Evolutionary conservation across 2,888 invertebrate species (phyloP).

Genomic region (Hirtodrosophila alboralis): DNA sequence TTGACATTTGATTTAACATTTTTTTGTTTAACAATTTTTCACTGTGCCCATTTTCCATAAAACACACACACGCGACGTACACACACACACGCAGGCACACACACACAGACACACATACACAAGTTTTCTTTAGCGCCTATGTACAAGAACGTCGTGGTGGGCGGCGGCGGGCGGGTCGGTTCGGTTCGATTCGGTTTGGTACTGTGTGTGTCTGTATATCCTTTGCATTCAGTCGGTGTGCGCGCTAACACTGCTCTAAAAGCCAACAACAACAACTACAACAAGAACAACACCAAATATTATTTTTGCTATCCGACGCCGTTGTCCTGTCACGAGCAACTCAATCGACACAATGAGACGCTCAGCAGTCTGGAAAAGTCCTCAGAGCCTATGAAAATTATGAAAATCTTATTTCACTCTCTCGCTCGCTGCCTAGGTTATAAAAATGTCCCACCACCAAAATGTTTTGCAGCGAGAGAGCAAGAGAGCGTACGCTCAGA

Average conservation of each 20-base stretch:
- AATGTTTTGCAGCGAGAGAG: constrained; percentile 41
- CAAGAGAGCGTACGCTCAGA: constrained; percentile 9
- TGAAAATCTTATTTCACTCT: constrained; percentile 46
- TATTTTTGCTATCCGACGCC: constrained; percentile 53
- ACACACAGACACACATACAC: constrained; percentile 13
- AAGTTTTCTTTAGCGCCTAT: constrained; percentile 49
- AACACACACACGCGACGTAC: constrained; percentile 35
- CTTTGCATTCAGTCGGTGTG: constrained; percentile 55
- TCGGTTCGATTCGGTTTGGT: too few relatives aligned
- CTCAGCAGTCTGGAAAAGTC: constrained; percentile 76
- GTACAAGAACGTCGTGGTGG: constrained; percentile 31
- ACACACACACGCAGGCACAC: constrained; percentile 25
- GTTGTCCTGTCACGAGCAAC: constrained; percentile 84
- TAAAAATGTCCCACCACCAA: constrained; percentile 67
- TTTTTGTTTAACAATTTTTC: constrained; percentile 71
- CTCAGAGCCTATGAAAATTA: constrained; percentile 64
- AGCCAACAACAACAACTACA: constrained; percentile 11
- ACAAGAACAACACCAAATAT: constrained; percentile 12
- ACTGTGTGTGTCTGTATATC: constrained; percentile 50
- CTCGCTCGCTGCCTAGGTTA: constrained; percentile 40
- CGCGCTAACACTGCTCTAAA: constrained; percentile 29
- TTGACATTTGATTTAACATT: constrained; percentile 35
- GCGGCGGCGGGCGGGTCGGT: constrained; percentile 17
- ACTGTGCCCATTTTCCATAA: constrained; percentile 68
- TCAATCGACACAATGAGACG: constrained; percentile 83